These are phyloP conservation scores for Leuctra nigra DNA, from an alignment of 2,888 invertebrate genomes.

Conservation along the genomic window DNA sequence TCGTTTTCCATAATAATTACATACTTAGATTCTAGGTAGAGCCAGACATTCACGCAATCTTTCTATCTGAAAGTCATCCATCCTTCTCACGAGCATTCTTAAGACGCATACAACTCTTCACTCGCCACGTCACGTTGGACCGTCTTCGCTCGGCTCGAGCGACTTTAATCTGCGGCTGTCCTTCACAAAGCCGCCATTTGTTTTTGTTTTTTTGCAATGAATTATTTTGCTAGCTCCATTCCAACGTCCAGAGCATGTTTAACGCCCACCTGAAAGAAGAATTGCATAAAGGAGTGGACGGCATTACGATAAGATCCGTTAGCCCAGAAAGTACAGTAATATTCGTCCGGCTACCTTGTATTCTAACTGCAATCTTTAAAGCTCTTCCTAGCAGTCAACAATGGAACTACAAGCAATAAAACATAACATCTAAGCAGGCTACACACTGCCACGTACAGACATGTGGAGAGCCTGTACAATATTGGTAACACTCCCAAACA, in stretches of 20 bases:
- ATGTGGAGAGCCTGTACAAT: no score
- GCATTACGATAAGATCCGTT: neutral
- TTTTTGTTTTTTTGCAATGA: neutral
- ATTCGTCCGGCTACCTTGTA: conserved; percentile 10
- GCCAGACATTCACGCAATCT: neutral
- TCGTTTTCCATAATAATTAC: no score
- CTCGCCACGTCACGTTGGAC: neutral
- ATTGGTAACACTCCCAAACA: no score
- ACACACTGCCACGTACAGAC: no score
- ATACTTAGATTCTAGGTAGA: no score
- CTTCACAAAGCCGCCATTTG: neutral
- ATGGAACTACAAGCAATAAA: conserved; percentile 18
- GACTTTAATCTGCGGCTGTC: neutral
- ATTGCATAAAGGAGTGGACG: neutral
- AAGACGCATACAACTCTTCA: neutral
- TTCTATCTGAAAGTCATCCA: conserved; percentile 15
- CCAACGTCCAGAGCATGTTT: neutral
- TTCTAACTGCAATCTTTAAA: conserved; percentile 18
- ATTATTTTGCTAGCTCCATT: neutral
- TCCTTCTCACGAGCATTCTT: conserved; percentile 3
- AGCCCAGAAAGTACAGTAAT: neutral
- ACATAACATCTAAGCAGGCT: conserved; percentile 1
- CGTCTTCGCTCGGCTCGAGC: neutral
- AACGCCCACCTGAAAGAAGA: conserved; percentile 19
- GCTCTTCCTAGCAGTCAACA: conserved; percentile 19